Evolutionary conservation across 2,888 invertebrate species (phyloP).

Genomic region (Euphydryas editha): DNA sequence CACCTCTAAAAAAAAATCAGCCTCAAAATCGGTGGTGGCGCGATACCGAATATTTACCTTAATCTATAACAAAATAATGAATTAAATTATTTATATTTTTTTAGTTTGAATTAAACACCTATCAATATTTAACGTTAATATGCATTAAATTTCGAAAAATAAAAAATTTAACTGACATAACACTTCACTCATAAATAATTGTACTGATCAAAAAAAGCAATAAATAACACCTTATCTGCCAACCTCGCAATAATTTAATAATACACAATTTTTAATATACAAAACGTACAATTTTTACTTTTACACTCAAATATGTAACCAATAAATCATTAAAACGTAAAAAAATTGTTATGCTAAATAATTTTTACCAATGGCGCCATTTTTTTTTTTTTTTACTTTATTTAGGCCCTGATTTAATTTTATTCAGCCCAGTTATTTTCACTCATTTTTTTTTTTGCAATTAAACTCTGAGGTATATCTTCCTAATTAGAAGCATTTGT

Average conservation of each 20-base stretch:
- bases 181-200: background rate
- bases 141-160: too few relatives aligned
- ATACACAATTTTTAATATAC: background rate
- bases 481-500: background rate
- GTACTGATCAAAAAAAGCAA: background rate
- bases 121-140: too few relatives aligned
- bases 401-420: background rate
- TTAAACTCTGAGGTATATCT: background rate
- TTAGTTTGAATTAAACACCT: too few relatives aligned
- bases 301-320: background rate
- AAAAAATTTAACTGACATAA: too few relatives aligned
- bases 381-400: background rate
- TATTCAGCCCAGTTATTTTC: background rate
- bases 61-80: too few relatives aligned
- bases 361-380: background rate
- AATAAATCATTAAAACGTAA: background rate
- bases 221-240: slow-evolving; percentile 4
- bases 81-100: too few relatives aligned
- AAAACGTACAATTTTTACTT: slow-evolving; percentile 5
- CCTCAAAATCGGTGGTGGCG: too few relatives aligned
- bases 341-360: background rate
- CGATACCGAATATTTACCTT: too few relatives aligned
- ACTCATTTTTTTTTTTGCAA: background rate
- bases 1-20: too few relatives aligned
- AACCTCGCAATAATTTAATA: slow-evolving; percentile 13